A percentile compares a stretch with the other conserved stretches of the same genome.
Evolutionary conservation across 1,140 invertebrate species (phyloP).

Genomic region (Acromyrmex heyeri): DNA sequence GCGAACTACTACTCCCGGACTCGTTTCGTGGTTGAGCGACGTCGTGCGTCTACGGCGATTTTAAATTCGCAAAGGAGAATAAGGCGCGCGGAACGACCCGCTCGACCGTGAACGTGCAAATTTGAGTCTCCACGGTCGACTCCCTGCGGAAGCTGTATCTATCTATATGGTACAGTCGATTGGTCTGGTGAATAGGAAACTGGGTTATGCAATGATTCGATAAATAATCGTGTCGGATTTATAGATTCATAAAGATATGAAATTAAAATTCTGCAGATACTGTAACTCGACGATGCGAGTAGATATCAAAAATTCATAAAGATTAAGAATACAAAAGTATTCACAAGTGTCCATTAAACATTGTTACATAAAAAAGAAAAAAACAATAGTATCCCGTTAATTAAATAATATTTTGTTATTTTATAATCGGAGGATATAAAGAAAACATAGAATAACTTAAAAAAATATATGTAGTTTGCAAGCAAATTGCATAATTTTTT

Average conservation of each 20-base stretch:
- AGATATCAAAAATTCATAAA: neutral
- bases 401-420: too few relatives aligned
- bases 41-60: slow-evolving; percentile 58
- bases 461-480: too few relatives aligned
- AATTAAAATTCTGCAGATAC: slow-evolving; percentile 15
- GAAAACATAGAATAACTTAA: too few relatives aligned
- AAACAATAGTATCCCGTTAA: too few relatives aligned
- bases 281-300: too few relatives aligned
- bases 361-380: too few relatives aligned
- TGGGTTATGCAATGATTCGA: slow-evolving; percentile 19
- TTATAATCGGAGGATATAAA: too few relatives aligned
- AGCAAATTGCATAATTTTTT: too few relatives aligned
- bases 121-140: slow-evolving; percentile 31
- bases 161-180: neutral
- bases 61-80: slow-evolving; percentile 46
- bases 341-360: neutral
- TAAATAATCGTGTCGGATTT: neutral
- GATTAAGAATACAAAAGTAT: neutral
- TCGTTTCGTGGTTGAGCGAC: slow-evolving; percentile 63
- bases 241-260: slow-evolving; percentile 11
- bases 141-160: slow-evolving; percentile 24
- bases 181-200: neutral
- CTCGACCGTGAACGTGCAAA: slow-evolving; percentile 54
- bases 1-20: slow-evolving; percentile 44
- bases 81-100: slow-evolving; percentile 1